Evolutionary conservation across 2,113 vertebrate species (phyloP).

Genomic region (Scophthalmus maximus): DNA sequence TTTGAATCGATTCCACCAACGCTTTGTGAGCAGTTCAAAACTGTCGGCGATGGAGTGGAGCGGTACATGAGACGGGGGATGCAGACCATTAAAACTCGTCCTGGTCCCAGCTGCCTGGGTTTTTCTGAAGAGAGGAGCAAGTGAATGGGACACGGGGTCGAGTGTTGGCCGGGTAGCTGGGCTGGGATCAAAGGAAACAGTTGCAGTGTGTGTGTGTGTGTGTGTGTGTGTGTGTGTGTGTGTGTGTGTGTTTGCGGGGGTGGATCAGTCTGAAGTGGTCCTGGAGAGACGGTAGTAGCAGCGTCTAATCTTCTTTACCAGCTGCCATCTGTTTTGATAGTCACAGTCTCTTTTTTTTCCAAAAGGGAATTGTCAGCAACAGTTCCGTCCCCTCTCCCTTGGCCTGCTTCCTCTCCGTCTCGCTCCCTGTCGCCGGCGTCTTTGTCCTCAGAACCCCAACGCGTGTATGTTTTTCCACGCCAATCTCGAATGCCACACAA

Average conservation of each 20-base stretch:
- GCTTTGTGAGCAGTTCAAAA: not conserved
- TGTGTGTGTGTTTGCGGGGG: conserved; percentile 20
- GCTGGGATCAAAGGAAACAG: conserved; percentile 40
- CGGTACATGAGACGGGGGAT: not conserved
- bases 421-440: conserved; percentile 21
- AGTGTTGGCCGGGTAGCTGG: not conserved
- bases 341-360: conserved; percentile 46
- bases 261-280: conserved; percentile 59
- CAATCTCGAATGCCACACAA: conserved; percentile 22
- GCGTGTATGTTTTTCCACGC: not conserved
- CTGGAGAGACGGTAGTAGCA: conserved; percentile 58
- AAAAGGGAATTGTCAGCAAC: conserved; percentile 35
- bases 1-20: too few species aligned
- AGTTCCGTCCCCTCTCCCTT: not conserved
- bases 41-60: not conserved
- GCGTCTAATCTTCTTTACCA: conserved; percentile 77
- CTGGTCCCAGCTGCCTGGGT: conserved; percentile 6
- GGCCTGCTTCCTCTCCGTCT: conserved; percentile 41
- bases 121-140: conserved; percentile 1
- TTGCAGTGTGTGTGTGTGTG: conserved; percentile 31
- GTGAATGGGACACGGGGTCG: conserved; percentile 14
- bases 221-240: conserved; percentile 29
- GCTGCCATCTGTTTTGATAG: conserved; percentile 77
- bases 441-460: conserved; percentile 14
- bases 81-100: not conserved